Evolutionary conservation across 2,888 invertebrate species (phyloP).

Genomic region (Congeria kusceri): DNA sequence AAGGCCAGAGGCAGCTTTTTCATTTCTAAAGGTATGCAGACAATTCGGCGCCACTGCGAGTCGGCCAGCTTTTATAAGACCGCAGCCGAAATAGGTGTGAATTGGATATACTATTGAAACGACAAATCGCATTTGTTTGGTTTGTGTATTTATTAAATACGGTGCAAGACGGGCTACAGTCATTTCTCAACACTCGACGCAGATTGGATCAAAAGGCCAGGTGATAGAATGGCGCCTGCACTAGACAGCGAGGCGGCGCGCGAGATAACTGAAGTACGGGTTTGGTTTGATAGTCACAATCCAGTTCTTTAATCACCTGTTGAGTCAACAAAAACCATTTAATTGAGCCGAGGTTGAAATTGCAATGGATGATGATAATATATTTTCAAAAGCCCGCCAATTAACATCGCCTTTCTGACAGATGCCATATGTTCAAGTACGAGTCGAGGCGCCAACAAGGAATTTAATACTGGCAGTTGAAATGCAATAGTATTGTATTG

Average conservation of each 20-base stretch:
- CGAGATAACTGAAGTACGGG: constrained; percentile 31
- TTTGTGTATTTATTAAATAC: constrained; percentile 62
- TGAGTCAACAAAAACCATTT: constrained; percentile 37
- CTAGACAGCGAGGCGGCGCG: constrained; percentile 53
- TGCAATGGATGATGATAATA: constrained; percentile 9
- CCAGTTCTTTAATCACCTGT: constrained; percentile 29
- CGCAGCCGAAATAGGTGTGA: constrained; percentile 66
- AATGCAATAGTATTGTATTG: no score
- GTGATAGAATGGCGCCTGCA: constrained; percentile 57
- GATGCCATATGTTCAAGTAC: neutral
- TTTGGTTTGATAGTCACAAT: constrained; percentile 23
- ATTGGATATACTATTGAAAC: constrained; percentile 68
- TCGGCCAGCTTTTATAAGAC: constrained; percentile 53
- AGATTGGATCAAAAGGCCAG: constrained; percentile 59
- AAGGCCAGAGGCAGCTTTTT: neutral
- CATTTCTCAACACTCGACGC: constrained; percentile 51
- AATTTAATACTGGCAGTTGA: no score
- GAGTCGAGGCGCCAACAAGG: no score
- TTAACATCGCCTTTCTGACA: neutral
- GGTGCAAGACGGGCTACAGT: constrained; percentile 53
- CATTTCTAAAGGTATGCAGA: constrained; percentile 64
- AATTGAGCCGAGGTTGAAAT: constrained; percentile 23
- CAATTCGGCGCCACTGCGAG: constrained; percentile 63
- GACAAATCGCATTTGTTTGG: constrained; percentile 58
- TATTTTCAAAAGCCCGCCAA: constrained; percentile 1